Base-by-base conservation (phyloP, 2,888 invertebrate genomes). In the Cynaeus angustus region DNA sequence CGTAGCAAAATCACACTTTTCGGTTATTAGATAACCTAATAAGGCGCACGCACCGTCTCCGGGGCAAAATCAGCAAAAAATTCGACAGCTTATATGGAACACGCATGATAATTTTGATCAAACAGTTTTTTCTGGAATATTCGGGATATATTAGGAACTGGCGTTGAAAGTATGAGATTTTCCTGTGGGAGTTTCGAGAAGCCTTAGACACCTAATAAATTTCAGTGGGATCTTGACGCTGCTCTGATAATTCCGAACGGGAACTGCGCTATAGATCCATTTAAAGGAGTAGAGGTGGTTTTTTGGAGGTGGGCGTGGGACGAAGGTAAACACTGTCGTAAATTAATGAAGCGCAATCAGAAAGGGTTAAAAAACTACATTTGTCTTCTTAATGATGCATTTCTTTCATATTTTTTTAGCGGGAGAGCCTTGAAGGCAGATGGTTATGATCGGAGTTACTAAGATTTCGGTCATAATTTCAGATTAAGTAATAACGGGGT, bases 21-120 rank as follows among this genome's bases (percentile, higher is more conserved):
- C 38, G 48, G 13, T 30, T 58, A 58, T 43, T 43, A 58, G 58
- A 58, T 43, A 16, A 43, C 16, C 61, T 61, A 61, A 61, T 61
- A 45, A 55, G 55, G 10, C 33, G 28, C 13, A 59, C 33, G 45
- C 33, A 37, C 9, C 1, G 7, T 37, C 37, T n/a, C 37, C 2
- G n/a, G 33, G n/a, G 13, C 33, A 10, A 33, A 53, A 53, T 30
- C 52, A 53, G 37, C 37, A 37, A 13, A 53, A 53, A 12, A 21
- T 21, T 21, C 37, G 37, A 37, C 8, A 7, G 37, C 2, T 2
- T 37, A 7, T 37, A 37, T 6, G 37, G n/a, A 37, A 37, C 7
- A 37, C 37, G 37, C 9, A n/a, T n/a, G 37, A 37, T 37, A 37
- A 37, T 37, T 37, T n/a, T 37, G 37, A 37, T 8, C 3, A 37